Percentiles rank a stretch among this genome's conserved stretches.
These are phyloP conservation scores for Neomonachus schauinslandi DNA, from an alignment of 2,113 vertebrate genomes.

Conservation along the genomic window DNA sequence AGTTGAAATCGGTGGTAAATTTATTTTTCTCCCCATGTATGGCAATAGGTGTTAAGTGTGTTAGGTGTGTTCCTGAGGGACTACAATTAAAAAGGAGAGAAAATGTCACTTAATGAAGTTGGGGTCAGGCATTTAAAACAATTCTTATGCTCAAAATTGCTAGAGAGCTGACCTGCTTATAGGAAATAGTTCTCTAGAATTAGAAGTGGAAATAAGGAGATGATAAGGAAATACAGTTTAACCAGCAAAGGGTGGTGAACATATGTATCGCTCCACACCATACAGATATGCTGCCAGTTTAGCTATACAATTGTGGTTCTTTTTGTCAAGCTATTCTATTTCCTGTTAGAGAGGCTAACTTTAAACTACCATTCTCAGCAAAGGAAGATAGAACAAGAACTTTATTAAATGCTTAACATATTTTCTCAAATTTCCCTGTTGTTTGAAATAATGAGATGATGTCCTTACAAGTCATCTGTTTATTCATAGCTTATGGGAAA, in stretches of 20 bases:
- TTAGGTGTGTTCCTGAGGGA: neutral
- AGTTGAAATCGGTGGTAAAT: slow-evolving; percentile 37
- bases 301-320: slow-evolving; percentile 75
- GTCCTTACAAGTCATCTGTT: slow-evolving; percentile 11
- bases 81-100: slow-evolving; percentile 56
- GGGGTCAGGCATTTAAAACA: slow-evolving; percentile 53
- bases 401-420: slow-evolving; percentile 50
- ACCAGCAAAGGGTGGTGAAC: slow-evolving; percentile 71
- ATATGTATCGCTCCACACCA: slow-evolving; percentile 67
- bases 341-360: slow-evolving; percentile 72
- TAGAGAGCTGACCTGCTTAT: slow-evolving; percentile 66
- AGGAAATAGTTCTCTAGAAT: slow-evolving; percentile 78
- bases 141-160: slow-evolving; percentile 54
- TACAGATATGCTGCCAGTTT: slow-evolving; percentile 45
- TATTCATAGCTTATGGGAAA: slow-evolving; percentile 44
- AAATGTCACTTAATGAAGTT: slow-evolving; percentile 66
- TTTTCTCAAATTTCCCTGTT: slow-evolving; percentile 34
- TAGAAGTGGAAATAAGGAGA: slow-evolving; percentile 80
- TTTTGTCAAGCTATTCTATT: slow-evolving; percentile 71
- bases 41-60: neutral
- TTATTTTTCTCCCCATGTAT: slow-evolving; percentile 61
- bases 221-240: slow-evolving; percentile 79
- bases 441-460: slow-evolving; percentile 5
- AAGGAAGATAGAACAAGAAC: slow-evolving; percentile 34
- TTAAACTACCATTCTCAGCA: slow-evolving; percentile 65